A percentile compares a stretch with the other conserved stretches of the same genome.
These are phyloP conservation scores for Anabas testudineus DNA, from an alignment of 2,797 vertebrate genomes.

Conservation along the genomic window DNA sequence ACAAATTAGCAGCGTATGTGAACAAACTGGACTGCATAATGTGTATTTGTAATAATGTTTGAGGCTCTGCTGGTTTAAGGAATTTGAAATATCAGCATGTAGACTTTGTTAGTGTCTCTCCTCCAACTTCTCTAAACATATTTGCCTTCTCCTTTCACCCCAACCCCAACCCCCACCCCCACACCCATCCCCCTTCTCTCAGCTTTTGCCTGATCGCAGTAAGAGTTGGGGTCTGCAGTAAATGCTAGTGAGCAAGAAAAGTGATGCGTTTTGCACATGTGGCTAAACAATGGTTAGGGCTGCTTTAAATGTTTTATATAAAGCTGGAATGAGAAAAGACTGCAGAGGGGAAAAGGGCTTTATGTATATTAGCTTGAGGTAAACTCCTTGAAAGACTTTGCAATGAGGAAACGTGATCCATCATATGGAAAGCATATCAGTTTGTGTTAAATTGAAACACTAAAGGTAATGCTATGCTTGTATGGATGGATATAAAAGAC, in stretches of 20 bases:
- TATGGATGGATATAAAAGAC: slow-evolving; percentile 18
- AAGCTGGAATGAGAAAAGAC: slow-evolving; percentile 12
- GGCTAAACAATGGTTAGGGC: slow-evolving; percentile 46
- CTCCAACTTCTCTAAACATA: slow-evolving; percentile 34
- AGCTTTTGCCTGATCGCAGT: slow-evolving; percentile 7
- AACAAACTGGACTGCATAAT: no score
- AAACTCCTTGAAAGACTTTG: slow-evolving; percentile 11
- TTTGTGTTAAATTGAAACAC: slow-evolving; percentile 10
- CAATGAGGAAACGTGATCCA: slow-evolving; percentile 15
- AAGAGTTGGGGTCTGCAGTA: slow-evolving; percentile 41
- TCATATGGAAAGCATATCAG: slow-evolving; percentile 61
- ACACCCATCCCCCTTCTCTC: slow-evolving; percentile 5
- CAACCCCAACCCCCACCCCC: slow-evolving; percentile 18
- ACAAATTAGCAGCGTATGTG: no score
- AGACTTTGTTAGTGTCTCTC: slow-evolving; percentile 8
- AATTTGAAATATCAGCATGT: slow-evolving; percentile 11
- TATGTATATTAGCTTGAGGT: slow-evolving; percentile 3
- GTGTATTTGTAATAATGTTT: background rate
- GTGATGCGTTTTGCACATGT: slow-evolving; percentile 72
- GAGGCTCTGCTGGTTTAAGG: slow-evolving; percentile 5
- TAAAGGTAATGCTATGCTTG: slow-evolving; percentile 5
- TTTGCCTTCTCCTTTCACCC: slow-evolving; percentile 40
- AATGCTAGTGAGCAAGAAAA: slow-evolving; percentile 17
- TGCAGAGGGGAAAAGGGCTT: slow-evolving; percentile 18
- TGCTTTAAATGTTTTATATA: slow-evolving; percentile 34